These are phyloP conservation scores for Tadarida brasiliensis DNA, from an alignment of 2,797 vertebrate species.

Conservation along the genomic window DNA sequence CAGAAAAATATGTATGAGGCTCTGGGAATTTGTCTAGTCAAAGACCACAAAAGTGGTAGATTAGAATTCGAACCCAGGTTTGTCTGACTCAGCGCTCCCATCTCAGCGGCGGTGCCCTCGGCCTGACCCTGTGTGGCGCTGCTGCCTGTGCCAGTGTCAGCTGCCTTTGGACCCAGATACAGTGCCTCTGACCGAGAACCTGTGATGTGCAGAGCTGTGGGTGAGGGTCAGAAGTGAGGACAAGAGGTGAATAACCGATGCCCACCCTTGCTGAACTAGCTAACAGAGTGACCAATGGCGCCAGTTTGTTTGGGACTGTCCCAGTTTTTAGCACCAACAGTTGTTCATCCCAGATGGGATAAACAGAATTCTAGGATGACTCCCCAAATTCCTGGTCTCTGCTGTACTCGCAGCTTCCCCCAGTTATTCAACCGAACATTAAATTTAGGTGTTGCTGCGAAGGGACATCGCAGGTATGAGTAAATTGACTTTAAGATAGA, in stretches of 20 bases:
- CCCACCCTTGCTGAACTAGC: background rate
- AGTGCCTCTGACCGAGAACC: background rate
- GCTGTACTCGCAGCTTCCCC: background rate
- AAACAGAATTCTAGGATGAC: background rate
- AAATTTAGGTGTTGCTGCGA: background rate
- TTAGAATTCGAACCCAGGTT: background rate
- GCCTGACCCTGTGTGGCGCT: background rate
- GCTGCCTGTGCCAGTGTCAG: rapidly evolving
- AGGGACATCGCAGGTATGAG: background rate
- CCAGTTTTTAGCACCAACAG: background rate
- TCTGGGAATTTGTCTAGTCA: background rate
- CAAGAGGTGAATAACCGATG: background rate
- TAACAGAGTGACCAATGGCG: background rate
- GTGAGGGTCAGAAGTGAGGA: background rate
- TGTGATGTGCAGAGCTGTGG: background rate
- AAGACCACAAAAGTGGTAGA: background rate
- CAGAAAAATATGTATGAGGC: background rate
- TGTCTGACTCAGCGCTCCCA: background rate
- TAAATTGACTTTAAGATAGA: background rate
- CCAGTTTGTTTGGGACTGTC: too few relatives aligned
- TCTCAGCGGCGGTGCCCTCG: background rate
- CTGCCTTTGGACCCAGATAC: background rate
- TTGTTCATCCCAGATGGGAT: background rate
- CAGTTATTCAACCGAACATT: background rate
- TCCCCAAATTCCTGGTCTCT: background rate